Base-by-base conservation (phyloP, 53 echinoderm and acorn worm species). In the Arbacia lixula region DNA sequence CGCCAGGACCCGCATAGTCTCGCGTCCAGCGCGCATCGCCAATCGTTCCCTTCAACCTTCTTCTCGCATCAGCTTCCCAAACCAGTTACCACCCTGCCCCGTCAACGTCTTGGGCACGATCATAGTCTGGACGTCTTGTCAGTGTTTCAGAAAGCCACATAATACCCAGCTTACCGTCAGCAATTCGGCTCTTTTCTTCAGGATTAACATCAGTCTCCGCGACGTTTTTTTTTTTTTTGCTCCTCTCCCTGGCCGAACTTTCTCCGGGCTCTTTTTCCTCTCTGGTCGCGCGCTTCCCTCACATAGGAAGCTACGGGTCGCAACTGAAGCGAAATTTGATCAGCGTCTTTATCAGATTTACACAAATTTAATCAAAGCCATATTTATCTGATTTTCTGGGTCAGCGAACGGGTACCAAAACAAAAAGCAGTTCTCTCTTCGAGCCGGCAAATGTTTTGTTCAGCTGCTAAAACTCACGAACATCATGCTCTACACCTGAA, bases 361-460 rank as follows among this genome's bases (percentile, higher is more conserved):
- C 74, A 41, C 58, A 77, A 77, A 77, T 77, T 58, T 58, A 77
- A 77, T 77, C 77, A 77, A 58, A 77, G 39, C 77, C 34, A 43
- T 56, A 58, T 77, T 38, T 36, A 57, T 58, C 60, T 41, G 37
- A 77, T 77, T 77, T 77, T 77, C 77, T 36, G 77, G 77, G 77
- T 77, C 77, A 58, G 41, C 77, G 58, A 22, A 57, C 77, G 36
- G 56, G 58, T 36, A 77, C 37, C 36, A 54, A 32, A 77, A 77
- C 57, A 58, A 77, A 58, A n/a, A n/a, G n/a, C 12, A 21, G 12
- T 5, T 11, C 57, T 16, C 57, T 20, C 21, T 8, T 46, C 46
- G 46, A 10, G 46, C 46, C 14, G 46, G 8, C 46, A 14, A 46
- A 14, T 10, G 14, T 10, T 46, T 10, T 46, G 8, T 14, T 8